Evolutionary conservation across 53 echinoderm and acorn worm species (phyloP).

Genomic region (Glandiceps talaboti): DNA sequence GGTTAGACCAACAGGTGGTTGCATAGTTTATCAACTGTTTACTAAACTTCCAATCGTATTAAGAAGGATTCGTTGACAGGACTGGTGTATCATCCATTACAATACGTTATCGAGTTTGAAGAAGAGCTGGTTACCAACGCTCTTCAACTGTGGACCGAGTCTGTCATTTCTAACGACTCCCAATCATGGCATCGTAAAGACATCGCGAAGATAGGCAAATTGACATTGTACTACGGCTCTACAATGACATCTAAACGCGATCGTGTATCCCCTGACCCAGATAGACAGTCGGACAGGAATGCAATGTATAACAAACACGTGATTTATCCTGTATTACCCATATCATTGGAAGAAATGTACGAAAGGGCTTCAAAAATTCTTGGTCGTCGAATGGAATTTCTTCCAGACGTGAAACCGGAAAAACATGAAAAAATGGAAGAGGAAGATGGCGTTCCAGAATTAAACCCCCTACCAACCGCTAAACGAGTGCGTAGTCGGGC

Average conservation of each 20-base stretch:
- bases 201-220: too few relatives aligned
- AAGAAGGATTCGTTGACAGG: too few relatives aligned
- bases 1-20: too few relatives aligned
- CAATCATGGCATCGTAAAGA: too few relatives aligned
- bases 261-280: not conserved
- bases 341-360: slow-evolving; percentile 78
- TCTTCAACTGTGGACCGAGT: too few relatives aligned
- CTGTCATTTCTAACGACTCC: too few relatives aligned
- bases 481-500: not conserved
- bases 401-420: not conserved
- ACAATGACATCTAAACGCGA: not conserved
- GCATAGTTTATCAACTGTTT: too few relatives aligned
- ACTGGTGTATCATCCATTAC: too few relatives aligned
- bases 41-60: too few relatives aligned
- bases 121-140: too few relatives aligned
- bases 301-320: slow-evolving; percentile 19
- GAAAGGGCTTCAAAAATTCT: slow-evolving; percentile 57
- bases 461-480: not conserved
- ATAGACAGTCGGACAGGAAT: not conserved
- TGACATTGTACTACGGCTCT: too few relatives aligned
- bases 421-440: slow-evolving; percentile 35
- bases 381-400: slow-evolving; percentile 43
- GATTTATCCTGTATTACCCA: slow-evolving; percentile 41
- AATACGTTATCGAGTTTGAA: too few relatives aligned
- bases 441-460: slow-evolving; percentile 6